These are phyloP conservation scores for Neopelma chrysocephalum DNA, from an alignment of 2,797 vertebrate genomes.

Conservation along the genomic window DNA sequence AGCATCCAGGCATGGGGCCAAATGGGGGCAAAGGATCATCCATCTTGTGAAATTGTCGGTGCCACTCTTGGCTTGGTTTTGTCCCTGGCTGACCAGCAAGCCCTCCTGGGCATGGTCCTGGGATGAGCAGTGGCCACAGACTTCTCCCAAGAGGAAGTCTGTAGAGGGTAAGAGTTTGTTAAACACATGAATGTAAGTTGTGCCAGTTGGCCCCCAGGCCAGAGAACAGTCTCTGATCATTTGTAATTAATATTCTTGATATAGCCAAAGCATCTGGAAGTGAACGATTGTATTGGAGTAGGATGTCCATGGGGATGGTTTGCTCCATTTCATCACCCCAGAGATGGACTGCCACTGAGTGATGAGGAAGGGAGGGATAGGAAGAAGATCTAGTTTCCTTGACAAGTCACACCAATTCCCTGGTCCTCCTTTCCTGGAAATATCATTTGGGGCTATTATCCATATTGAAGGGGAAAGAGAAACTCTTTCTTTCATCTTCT, in stretches of 20 bases:
- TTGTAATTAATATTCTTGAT: neutral
- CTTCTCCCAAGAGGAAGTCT: neutral
- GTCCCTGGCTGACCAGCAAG: neutral
- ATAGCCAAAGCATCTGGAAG: neutral
- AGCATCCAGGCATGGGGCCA: neutral
- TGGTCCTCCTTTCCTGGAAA: neutral
- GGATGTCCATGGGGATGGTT: neutral
- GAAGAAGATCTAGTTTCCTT: neutral
- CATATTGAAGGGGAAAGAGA: neutral
- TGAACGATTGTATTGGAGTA: neutral
- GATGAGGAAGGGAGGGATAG: neutral
- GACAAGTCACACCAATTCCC: neutral
- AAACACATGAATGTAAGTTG: neutral
- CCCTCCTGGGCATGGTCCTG: accelerated
- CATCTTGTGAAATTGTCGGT: neutral
- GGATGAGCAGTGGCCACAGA: accelerated
- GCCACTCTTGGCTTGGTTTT: neutral
- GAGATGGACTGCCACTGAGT: neutral
- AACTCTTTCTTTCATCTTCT: neutral
- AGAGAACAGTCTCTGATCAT: neutral
- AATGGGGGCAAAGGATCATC: neutral
- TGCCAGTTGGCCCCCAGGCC: neutral
- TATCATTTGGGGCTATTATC: neutral
- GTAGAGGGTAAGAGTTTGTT: neutral
- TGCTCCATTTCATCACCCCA: neutral